phyloP scores from a whole-genome alignment of 2,888 invertebrate genomes.

The Pandemis cinnamomeana region DNA sequence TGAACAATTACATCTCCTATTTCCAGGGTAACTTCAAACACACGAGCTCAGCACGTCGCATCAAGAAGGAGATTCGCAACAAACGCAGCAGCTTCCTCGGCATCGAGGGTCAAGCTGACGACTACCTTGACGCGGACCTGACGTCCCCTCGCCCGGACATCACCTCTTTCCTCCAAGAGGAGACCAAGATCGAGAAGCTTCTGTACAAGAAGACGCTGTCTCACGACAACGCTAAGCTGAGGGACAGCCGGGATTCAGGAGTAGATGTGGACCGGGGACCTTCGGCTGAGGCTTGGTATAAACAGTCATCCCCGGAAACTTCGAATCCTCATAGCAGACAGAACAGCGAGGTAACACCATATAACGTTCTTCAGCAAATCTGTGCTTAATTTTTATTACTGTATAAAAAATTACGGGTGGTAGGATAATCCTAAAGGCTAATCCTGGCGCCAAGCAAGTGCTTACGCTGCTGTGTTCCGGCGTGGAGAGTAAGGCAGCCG shows the following conservation, averaged over 20 bases:
- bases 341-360: conserved; percentile 87
- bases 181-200: conserved; percentile 90
- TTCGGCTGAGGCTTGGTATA: conserved; percentile 86
- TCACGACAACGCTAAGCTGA: conserved; percentile 86
- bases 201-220: conserved; percentile 89
- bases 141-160: conserved; percentile 91
- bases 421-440: too few species aligned
- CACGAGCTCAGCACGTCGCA: conserved; percentile 92
- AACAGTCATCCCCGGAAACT: conserved; percentile 76
- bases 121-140: conserved; percentile 88
- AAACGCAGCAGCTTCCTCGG: conserved; percentile 94
- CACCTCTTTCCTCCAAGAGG: conserved; percentile 90
- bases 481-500: too few species aligned
- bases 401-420: too few species aligned
- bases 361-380: too few species aligned
- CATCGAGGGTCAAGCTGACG: conserved; percentile 89
- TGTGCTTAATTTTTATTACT: too few species aligned
- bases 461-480: too few species aligned
- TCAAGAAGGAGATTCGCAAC: conserved; percentile 93
- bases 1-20: background rate
- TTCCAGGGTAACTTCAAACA: conserved; percentile 87
- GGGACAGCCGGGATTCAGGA: conserved; percentile 91
- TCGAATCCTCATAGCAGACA: conserved; percentile 91
- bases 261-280: conserved; percentile 87
- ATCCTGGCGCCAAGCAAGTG: too few species aligned